Conservation (phyloP, 2,888 invertebrate species). For the Spicauda simplicius region DNA sequence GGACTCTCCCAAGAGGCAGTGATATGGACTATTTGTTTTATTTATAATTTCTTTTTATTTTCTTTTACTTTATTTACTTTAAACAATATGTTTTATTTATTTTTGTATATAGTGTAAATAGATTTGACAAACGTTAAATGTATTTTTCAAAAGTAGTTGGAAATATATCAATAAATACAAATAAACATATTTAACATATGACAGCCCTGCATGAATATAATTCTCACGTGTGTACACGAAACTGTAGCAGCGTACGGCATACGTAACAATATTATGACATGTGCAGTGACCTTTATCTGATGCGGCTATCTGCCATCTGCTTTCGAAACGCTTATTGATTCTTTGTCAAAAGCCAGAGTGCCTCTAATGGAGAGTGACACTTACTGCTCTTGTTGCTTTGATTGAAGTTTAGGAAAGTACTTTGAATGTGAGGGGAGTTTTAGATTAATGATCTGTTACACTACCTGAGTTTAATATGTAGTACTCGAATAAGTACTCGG, state of each 20-base stretch:
- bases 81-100: too few species aligned
- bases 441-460: slow-evolving; percentile 2
- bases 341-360: slow-evolving; percentile 19
- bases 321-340: slow-evolving; percentile 31
- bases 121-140: too few species aligned
- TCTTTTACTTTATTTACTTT: too few species aligned
- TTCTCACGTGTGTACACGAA: slow-evolving; percentile 19
- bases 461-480: background rate
- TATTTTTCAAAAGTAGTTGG: too few species aligned
- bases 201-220: slow-evolving; percentile 1
- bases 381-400: slow-evolving; percentile 3
- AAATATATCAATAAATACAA: too few species aligned
- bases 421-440: background rate
- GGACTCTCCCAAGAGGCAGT: too few species aligned
- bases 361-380: slow-evolving; percentile 24
- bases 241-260: slow-evolving; percentile 22
- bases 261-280: slow-evolving; percentile 35
- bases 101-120: too few species aligned
- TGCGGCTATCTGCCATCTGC: slow-evolving; percentile 28
- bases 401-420: background rate
- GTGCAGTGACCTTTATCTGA: slow-evolving; percentile 32
- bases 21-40: too few species aligned
- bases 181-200: background rate
- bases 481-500: background rate
- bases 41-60: too few species aligned